Evolutionary conservation across 2,113 vertebrate species (phyloP), one percentile per base, ranked within the genome.

Genomic region (Laterallus jamaicensis): DNA sequence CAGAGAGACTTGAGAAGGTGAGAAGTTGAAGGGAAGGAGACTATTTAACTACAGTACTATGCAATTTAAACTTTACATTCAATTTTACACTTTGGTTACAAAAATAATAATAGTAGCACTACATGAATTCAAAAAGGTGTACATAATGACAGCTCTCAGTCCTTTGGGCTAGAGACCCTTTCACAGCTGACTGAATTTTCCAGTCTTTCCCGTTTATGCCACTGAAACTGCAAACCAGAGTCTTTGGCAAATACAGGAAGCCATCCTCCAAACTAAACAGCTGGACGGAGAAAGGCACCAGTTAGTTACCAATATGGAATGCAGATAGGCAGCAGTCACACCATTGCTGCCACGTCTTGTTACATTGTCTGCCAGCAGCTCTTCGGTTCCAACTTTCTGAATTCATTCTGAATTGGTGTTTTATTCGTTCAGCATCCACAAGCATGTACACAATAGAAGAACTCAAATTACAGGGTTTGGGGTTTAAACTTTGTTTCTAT

Each of bases 321-420:
- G 42, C 17, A 74, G 64, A 44, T 66, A 25, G 39, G 47, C 59
- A 74, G 37, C 2, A 0, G 19, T 84, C 35, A 25, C 29, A 22
- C 31, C 12, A 2, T 37, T 35, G 24, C 52, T 80, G 67, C 50
- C 69, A 50, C 1, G 1, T 55, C 24, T 22, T 71, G 26, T 50
- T 84, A 7, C 17, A 39, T 66, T 0, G 0, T 63, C 49, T 79
- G 14, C 55, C 55, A 67, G 76, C 12, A 81, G 62, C 58, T n/a
- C 17, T 60, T 78, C 0, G 0, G 3, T 56, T 81, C 76, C 58
- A 32, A 0, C 12, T 78, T 35, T 35, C 35, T 35, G 35, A 35
- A 35, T 35, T 76, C 1, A 0, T 87, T 75, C 60, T 55, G 31
- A 80, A 29, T 73, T 82, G 25, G 40, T 80, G 0, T 58, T 94